Evolutionary conservation across 2,888 invertebrate genomes (phyloP).

Genomic region (Heliconius charithonia): DNA sequence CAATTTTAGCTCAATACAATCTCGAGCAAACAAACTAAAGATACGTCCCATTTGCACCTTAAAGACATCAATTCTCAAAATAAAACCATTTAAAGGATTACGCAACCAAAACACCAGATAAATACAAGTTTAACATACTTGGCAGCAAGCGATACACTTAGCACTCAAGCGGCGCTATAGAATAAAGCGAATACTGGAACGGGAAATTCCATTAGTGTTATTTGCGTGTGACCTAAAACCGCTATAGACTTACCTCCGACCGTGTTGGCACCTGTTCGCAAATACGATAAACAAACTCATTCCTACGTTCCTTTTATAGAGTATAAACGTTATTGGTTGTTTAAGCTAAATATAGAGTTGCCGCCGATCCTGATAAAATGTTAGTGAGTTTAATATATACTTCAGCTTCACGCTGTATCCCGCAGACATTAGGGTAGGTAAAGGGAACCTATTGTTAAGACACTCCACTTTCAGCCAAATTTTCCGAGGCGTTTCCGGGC

Average conservation of each 20-base stretch:
- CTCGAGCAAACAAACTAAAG: too few species aligned
- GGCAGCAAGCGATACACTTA: slow-evolving; percentile 32
- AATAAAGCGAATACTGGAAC: slow-evolving; percentile 33
- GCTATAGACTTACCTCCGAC: slow-evolving; percentile 31
- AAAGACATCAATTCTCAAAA: not conserved
- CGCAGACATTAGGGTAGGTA: too few species aligned
- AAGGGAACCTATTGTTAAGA: too few species aligned
- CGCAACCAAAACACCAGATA: slow-evolving; percentile 8
- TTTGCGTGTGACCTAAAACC: slow-evolving; percentile 42
- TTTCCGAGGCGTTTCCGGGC: too few species aligned
- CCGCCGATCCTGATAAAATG: not conserved
- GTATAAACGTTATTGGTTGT: slow-evolving; percentile 20
- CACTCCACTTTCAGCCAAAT: too few species aligned
- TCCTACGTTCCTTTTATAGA: slow-evolving; percentile 18
- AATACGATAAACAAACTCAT: slow-evolving; percentile 36
- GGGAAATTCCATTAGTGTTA: slow-evolving; percentile 43
- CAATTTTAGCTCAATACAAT: too few species aligned
- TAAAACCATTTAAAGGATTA: not conserved
- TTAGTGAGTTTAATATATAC: not conserved
- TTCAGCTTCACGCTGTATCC: too few species aligned
- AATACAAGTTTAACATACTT: slow-evolving; percentile 29
- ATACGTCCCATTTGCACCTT: not conserved
- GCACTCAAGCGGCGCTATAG: slow-evolving; percentile 28
- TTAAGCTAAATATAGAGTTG: slow-evolving; percentile 3
- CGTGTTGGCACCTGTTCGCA: slow-evolving; percentile 37